These are phyloP conservation scores for Carcina quercana DNA, from an alignment of 2,888 invertebrate genomes.

Conservation along the genomic window DNA sequence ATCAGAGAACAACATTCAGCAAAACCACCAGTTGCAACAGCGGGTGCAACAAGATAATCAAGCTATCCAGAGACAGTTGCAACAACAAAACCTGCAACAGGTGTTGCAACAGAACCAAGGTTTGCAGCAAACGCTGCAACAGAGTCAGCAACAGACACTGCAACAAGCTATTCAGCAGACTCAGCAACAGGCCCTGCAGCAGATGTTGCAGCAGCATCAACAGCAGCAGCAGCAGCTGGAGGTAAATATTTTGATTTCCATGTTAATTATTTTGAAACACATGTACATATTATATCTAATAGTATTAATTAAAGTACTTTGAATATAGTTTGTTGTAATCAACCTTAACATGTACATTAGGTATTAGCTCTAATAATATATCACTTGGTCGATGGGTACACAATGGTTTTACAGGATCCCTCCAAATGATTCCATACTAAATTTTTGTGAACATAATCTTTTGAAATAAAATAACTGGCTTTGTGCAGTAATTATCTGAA, in stretches of 20 bases:
- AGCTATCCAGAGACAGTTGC: conserved; percentile 39
- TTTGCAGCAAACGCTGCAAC: conserved; percentile 23
- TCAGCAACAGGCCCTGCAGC: conserved; percentile 33
- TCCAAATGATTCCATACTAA: too few species aligned
- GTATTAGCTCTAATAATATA: too few species aligned
- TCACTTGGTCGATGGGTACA: too few species aligned
- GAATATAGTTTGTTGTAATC: too few species aligned
- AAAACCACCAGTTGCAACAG: conserved; percentile 50
- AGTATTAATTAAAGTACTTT: too few species aligned
- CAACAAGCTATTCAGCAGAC: conserved; percentile 41
- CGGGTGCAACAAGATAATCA: conserved; percentile 51
- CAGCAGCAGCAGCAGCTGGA: conserved; percentile 37
- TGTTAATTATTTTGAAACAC: too few species aligned
- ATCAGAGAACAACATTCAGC: conserved; percentile 63
- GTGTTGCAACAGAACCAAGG: conserved; percentile 27
- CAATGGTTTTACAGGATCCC: too few species aligned
- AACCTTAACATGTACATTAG: too few species aligned
- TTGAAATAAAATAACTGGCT: too few species aligned
- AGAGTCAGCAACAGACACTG: conserved; percentile 38
- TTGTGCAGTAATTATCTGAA: too few species aligned
- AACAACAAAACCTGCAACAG: conserved; percentile 51
- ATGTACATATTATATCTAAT: too few species aligned
- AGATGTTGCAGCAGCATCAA: conserved; percentile 37
- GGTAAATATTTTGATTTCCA: conserved; percentile 14
- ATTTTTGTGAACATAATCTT: too few species aligned